Conservation (phyloP, 2,888 invertebrate species). For the Nephrotoma guestfalica region DNA sequence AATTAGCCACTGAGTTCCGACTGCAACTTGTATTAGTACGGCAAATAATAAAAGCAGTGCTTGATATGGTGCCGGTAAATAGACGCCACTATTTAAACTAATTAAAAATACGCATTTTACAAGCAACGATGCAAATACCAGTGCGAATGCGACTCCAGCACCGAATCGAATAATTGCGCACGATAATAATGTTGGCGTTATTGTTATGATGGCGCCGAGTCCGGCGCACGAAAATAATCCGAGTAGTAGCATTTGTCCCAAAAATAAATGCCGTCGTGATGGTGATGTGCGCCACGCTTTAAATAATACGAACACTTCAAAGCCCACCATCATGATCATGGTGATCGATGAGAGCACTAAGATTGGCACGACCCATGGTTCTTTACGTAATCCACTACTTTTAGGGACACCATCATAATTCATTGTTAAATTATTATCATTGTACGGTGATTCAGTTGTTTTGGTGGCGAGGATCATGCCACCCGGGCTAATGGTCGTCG, state of each 20-base stretch:
- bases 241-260: slow-evolving; percentile 73
- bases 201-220: slow-evolving; percentile 61
- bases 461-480: slow-evolving; percentile 19
- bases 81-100: slow-evolving; percentile 80
- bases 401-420: slow-evolving; percentile 9
- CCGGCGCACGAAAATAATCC: slow-evolving; percentile 72
- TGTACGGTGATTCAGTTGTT: slow-evolving; percentile 9
- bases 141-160: slow-evolving; percentile 66
- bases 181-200: slow-evolving; percentile 61
- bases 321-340: slow-evolving; percentile 70
- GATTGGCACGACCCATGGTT: slow-evolving; percentile 84
- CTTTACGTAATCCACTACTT: slow-evolving; percentile 41
- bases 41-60: slow-evolving; percentile 78
- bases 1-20: slow-evolving; percentile 71
- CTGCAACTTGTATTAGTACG: slow-evolving; percentile 76
- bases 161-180: slow-evolving; percentile 73
- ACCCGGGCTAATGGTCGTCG: slow-evolving; percentile 22
- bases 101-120: slow-evolving; percentile 90
- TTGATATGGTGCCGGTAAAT: slow-evolving; percentile 85
- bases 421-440: slow-evolving; percentile 8
- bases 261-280: slow-evolving; percentile 68
- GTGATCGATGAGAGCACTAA: slow-evolving; percentile 70
- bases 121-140: slow-evolving; percentile 79
- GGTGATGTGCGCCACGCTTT: slow-evolving; percentile 71
- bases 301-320: slow-evolving; percentile 81